Evolutionary conservation across 2,797 vertebrate genomes (phyloP).

Genomic region (Notamacropus eugenii): DNA sequence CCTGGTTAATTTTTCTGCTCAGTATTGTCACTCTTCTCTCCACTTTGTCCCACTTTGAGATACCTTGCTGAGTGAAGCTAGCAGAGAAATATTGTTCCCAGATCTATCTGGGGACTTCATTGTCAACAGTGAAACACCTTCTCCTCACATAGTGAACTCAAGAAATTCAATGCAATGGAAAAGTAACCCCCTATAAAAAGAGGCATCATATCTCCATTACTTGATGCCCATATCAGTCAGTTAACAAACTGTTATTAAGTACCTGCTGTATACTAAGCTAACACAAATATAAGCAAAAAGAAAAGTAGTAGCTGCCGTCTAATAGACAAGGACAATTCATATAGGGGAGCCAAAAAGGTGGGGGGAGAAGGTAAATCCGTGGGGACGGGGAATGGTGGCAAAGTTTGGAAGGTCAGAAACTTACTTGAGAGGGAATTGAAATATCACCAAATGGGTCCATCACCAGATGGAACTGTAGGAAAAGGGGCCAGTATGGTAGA

Average conservation of each 20-base stretch:
- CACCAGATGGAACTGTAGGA: not conserved
- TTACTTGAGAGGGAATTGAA: not conserved
- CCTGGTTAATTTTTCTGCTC: not conserved
- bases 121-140: not conserved
- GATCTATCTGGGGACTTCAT: not conserved
- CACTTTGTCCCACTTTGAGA: not conserved
- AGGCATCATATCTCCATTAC: not conserved
- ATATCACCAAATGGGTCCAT: not conserved
- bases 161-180: not conserved
- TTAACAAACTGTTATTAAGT: not conserved
- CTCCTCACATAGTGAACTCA: not conserved
- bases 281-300: not conserved
- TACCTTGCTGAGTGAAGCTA: not conserved
- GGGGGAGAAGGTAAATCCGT: not conserved
- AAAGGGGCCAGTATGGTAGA: not conserved
- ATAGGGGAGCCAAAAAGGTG: not conserved
- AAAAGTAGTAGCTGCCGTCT: not conserved
- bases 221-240: not conserved
- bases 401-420: not conserved
- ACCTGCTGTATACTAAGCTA: not conserved
- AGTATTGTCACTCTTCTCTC: not conserved
- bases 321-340: not conserved
- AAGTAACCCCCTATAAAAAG: not conserved
- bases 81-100: not conserved
- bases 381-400: not conserved